These are phyloP conservation scores for Lydus trimaculatus DNA, from an alignment of 2,888 invertebrate genomes.

Conservation along the genomic window DNA sequence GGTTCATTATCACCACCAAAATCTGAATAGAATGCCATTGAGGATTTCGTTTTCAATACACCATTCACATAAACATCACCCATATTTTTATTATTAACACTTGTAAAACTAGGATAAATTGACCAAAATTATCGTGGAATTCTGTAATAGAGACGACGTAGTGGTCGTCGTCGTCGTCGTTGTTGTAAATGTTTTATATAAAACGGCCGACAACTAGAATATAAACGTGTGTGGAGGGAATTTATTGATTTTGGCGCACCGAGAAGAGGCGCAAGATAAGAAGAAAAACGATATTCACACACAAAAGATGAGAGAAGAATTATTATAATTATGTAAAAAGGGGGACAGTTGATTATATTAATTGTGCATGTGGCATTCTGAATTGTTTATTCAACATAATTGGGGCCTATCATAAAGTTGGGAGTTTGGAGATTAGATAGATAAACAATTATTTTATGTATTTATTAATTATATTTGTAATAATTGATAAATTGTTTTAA, in stretches of 20 bases:
- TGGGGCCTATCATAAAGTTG: no score
- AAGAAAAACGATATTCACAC: not conserved
- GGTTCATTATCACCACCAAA: conserved; percentile 44
- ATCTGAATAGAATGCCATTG: conserved; percentile 48
- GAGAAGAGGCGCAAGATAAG: not conserved
- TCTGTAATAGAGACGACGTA: not conserved
- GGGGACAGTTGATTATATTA: not conserved
- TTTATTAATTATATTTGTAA: not conserved
- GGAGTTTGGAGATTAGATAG: no score
- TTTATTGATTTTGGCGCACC: conserved; percentile 46
- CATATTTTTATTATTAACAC: no score
- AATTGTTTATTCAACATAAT: not conserved
- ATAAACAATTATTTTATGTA: not conserved
- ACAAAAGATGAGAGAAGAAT: no score
- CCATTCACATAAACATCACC: conserved; percentile 47
- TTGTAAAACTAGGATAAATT: no score
- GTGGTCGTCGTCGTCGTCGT: not conserved
- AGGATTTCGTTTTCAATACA: conserved; percentile 42
- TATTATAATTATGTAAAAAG: not conserved
- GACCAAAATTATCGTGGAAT: no score
- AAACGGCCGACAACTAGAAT: not conserved
- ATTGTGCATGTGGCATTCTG: not conserved
- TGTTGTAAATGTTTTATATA: not conserved
- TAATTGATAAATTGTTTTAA: not conserved
- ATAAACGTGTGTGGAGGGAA: conserved; percentile 28